Base-by-base conservation (phyloP, 1,140 invertebrate genomes). In the Camponotus pennsylvanicus region DNA sequence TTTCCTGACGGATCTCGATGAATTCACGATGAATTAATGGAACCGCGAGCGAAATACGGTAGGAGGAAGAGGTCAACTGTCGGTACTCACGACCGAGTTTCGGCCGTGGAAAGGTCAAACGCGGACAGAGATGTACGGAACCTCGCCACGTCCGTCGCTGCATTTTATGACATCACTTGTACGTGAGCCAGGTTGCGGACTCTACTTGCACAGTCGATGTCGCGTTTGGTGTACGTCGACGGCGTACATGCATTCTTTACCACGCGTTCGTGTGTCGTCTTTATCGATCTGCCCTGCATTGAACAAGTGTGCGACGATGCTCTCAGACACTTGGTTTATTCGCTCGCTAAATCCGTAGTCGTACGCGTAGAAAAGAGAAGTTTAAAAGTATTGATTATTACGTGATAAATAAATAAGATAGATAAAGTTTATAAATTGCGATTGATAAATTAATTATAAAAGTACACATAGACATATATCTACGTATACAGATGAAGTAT, bases 1-100 rank as follows among this genome's bases (percentile, higher is more conserved):
- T 86, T 42, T 86, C 83, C 78, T 61, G 64, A 88, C 86, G 86
- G 79, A 89, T 91, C 91, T 90, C 87, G 88, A 52, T 52, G 49
- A 86, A 92, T 92, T 90, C 92, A 89, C 87, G 87, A 91, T 79
- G 90, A 93, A 94, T 93, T 93, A 93, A 93, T 93, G 88, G 90
- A 88, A 91, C 89, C 90, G 91, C 92, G 80, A 78, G 57, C 69
- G 87, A 88, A 91, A 91, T 91, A 92, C 83, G 61, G 59, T 40
- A 45, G 37, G 55, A 32, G 49, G 67, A 42, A 34, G 63, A 83
- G 79, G 27, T 69, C 80, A 57, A 11, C 27, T 11, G 55, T 13
- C 45, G 42, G 13, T 49, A 27, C 15, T 79, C 21, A 15, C 27
- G 45, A 40, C n/a, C 21, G 27, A 49, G 49, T 59, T 76, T 76